These are phyloP conservation scores for Entomobrya proxima DNA, from an alignment of 2,888 invertebrate genomes.

Conservation along the genomic window DNA sequence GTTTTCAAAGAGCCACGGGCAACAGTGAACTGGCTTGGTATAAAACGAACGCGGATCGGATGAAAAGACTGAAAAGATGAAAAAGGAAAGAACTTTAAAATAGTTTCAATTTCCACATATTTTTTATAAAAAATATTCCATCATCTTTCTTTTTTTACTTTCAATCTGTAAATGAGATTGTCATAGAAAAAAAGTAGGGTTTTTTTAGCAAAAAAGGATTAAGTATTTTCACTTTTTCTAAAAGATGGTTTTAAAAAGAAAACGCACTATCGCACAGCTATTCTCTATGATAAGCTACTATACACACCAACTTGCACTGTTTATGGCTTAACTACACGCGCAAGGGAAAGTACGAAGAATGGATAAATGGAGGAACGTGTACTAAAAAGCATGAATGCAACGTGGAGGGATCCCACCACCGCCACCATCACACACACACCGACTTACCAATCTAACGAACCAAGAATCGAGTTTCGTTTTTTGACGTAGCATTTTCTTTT, in stretches of 20 bases:
- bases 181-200: too few relatives aligned
- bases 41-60: conserved; percentile 3
- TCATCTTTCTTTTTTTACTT: too few relatives aligned
- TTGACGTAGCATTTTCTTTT: conserved; percentile 6
- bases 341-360: conserved; percentile 26
- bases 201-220: too few relatives aligned
- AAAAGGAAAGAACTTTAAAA: conserved; percentile 23
- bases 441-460: conserved; percentile 44
- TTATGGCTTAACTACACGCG: neutral
- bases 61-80: neutral
- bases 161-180: conserved; percentile 28
- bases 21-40: conserved; percentile 31
- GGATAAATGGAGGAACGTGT: conserved; percentile 26
- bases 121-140: neutral
- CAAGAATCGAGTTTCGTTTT: conserved; percentile 50
- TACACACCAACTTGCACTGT: neutral
- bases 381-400: conserved; percentile 5
- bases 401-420: conserved; percentile 49
- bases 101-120: conserved; percentile 26
- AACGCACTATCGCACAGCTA: too few relatives aligned
- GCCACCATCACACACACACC: too few relatives aligned
- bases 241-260: too few relatives aligned
- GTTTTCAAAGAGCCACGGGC: conserved; percentile 53
- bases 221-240: too few relatives aligned
- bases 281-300: neutral